Conservation (phyloP, 2,113 vertebrate genomes). For the Hypanus sabinus region DNA sequence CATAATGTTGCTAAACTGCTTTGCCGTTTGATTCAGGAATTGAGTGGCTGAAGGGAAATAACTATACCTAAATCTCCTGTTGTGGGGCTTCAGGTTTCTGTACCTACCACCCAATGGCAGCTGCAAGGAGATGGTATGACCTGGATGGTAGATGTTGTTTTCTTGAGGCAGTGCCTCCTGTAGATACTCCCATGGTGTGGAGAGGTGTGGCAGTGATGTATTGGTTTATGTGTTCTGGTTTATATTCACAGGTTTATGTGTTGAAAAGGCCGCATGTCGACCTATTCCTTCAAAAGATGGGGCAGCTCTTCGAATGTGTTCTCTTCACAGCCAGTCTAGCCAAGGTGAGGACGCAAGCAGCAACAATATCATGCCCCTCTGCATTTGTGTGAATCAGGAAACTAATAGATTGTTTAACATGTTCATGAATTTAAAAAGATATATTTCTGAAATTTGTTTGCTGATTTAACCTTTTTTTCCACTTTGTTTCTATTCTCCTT, state of each 20-base stretch:
- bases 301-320: slow-evolving; percentile 90
- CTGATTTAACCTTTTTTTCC: slow-evolving; percentile 41
- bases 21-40: too few relatives aligned
- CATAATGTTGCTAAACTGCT: too few relatives aligned
- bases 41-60: too few relatives aligned
- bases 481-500: slow-evolving; percentile 56
- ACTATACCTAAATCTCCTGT: too few relatives aligned
- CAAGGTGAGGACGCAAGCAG: slow-evolving; percentile 62
- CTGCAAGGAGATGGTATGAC: too few relatives aligned
- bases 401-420: neutral
- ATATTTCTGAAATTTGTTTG: neutral
- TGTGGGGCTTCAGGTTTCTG: too few relatives aligned
- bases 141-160: too few relatives aligned
- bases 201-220: too few relatives aligned
- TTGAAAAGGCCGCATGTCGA: slow-evolving; percentile 92
- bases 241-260: slow-evolving; percentile 77
- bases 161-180: too few relatives aligned
- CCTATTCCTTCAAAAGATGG: slow-evolving; percentile 94
- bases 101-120: too few relatives aligned
- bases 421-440: neutral
- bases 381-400: neutral
- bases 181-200: too few relatives aligned
- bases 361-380: neutral
- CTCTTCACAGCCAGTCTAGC: slow-evolving; percentile 95
- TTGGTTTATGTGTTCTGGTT: too few relatives aligned